phyloP scores from a whole-genome alignment of 37 sponge, comb jelly and placozoan genomes.

The Chondrilla cf. caribensis region DNA sequence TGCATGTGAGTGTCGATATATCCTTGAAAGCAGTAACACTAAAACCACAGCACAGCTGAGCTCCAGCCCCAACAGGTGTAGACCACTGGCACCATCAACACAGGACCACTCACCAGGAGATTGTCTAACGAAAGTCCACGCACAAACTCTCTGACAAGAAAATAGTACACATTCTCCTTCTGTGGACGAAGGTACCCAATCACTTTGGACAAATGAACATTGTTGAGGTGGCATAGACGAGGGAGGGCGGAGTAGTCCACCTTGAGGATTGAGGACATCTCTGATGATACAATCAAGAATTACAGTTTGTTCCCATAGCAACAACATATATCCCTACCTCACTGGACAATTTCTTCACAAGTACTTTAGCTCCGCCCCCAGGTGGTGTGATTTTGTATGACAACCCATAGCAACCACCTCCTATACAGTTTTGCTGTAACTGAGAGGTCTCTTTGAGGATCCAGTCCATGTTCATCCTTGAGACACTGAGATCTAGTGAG shows the following conservation, averaged over 20 bases:
- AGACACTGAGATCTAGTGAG: background rate
- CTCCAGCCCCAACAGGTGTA: too few relatives aligned
- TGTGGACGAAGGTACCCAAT: background rate
- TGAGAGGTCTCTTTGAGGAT: background rate
- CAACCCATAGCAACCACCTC: background rate
- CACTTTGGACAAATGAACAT: background rate
- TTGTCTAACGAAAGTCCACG: background rate
- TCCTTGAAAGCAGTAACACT: background rate
- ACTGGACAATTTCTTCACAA: background rate
- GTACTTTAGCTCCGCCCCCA: background rate
- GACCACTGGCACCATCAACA: background rate
- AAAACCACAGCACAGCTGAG: background rate
- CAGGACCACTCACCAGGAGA: background rate
- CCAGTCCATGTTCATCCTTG: constrained; percentile 10
- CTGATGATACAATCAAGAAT: too few relatives aligned
- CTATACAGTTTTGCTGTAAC: background rate
- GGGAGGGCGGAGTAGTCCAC: background rate
- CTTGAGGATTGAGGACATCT: background rate
- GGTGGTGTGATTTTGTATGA: background rate
- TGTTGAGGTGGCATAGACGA: background rate
- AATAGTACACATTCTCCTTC: background rate
- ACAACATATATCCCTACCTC: background rate
- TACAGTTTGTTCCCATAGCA: too few relatives aligned
- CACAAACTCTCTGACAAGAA: background rate
- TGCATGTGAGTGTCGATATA: background rate